A percentile compares a stretch with the other conserved stretches of the same genome.
Evolutionary conservation across 2,888 invertebrate species (phyloP).

Genomic region (Monochamus alternatus): DNA sequence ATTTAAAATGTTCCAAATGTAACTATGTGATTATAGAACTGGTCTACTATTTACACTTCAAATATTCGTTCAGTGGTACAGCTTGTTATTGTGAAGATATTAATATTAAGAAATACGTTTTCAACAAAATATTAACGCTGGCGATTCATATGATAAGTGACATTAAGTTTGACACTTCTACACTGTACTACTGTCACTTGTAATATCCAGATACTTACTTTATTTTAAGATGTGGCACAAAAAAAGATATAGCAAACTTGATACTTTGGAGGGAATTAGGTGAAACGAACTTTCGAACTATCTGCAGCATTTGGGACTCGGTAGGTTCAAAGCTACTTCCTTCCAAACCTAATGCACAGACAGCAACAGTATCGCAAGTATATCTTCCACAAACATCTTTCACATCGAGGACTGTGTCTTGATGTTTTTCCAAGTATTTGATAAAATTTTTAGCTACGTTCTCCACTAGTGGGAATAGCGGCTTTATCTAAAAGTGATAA

Average conservation of each 20-base stretch:
- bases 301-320: constrained; percentile 51
- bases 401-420: constrained; percentile 66
- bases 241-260: constrained; percentile 32
- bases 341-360: constrained; percentile 69
- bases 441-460: constrained; percentile 69
- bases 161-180: too few relatives aligned
- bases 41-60: too few relatives aligned
- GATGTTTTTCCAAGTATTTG: constrained; percentile 65
- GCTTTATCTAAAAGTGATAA: constrained; percentile 66
- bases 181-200: too few relatives aligned
- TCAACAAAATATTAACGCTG: too few relatives aligned
- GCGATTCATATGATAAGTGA: too few relatives aligned
- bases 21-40: too few relatives aligned
- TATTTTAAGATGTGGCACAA: constrained; percentile 12
- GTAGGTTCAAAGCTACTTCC: constrained; percentile 64
- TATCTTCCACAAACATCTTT: constrained; percentile 63
- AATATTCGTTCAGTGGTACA: too few relatives aligned
- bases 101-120: too few relatives aligned
- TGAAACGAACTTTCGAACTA: constrained; percentile 46
- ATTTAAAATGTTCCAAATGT: too few relatives aligned
- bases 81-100: too few relatives aligned
- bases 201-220: not conserved
- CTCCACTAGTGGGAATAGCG: constrained; percentile 71
- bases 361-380: constrained; percentile 68
- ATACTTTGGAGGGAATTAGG: constrained; percentile 36